Conservation (phyloP, 1,140 invertebrate genomes). For the Nautilus pompilius region DNA sequence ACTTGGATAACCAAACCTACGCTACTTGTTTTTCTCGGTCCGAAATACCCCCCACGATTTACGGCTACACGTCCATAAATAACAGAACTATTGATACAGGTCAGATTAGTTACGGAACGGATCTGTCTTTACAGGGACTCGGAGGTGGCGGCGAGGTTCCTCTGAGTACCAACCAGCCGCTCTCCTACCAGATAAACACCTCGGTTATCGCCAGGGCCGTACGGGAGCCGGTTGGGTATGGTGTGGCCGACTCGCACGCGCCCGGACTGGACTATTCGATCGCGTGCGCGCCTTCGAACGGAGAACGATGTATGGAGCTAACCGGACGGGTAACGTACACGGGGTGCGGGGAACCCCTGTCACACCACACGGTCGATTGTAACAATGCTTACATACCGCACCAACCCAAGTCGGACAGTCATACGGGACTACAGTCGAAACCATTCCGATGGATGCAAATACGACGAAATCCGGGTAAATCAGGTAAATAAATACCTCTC, state of each 20-base stretch:
- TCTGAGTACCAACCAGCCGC: constrained; percentile 6
- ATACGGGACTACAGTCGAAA: constrained; percentile 32
- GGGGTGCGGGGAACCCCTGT: background rate
- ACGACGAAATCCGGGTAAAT: constrained; percentile 41
- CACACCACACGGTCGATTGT: constrained; percentile 2
- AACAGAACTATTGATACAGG: constrained; percentile 40
- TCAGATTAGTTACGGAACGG: constrained; percentile 30
- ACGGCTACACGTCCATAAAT: constrained; percentile 13
- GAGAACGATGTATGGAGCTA: background rate
- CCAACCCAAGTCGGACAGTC: constrained; percentile 32
- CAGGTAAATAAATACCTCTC: constrained; percentile 28
- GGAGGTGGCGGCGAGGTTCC: background rate
- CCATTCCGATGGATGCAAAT: constrained; percentile 51
- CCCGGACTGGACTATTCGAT: background rate
- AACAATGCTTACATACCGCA: constrained; percentile 26
- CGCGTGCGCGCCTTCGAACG: background rate
- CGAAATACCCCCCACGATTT: constrained; percentile 10
- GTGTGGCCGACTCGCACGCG: background rate
- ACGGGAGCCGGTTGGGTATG: background rate
- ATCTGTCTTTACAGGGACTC: constrained; percentile 8
- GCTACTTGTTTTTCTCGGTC: constrained; percentile 16
- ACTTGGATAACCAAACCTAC: constrained; percentile 42
- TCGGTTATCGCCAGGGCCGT: constrained; percentile 8
- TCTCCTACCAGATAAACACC: constrained; percentile 21
- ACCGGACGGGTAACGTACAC: background rate